Evolutionary conservation across 37 sponge, comb jelly and placozoan genomes (phyloP), one percentile per base, ranked within the genome.

Genomic region (Mnemiopsis leidyi): DNA sequence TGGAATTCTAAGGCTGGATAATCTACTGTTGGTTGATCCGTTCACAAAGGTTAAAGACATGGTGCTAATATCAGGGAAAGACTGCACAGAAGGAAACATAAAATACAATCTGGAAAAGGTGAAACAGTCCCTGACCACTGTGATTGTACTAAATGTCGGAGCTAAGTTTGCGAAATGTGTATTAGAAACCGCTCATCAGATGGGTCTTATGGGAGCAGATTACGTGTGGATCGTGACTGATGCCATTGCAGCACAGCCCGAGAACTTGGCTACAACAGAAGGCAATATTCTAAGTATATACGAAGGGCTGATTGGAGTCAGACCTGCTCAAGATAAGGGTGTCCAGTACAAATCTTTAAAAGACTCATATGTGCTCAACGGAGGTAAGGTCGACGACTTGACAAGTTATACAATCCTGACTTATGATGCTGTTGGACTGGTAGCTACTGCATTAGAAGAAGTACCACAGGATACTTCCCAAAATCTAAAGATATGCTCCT

Each of bases 251-350:
- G 7, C 75, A 29, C 25, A 71, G 5, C 30, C 30, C 3, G 21
- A 28, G 5, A 23, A n/a, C n/a, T 71, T 71, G n/a, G 75, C 75
- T 2, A 25, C 5, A 71, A 13, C 5, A 18, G 20, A 71, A 7
- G 75, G 75, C 75, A 29, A 5, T 25, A 23, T 3, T 71, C 25
- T 71, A 25, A 71, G 75, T 71, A 23, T 29, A 13, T 71, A 71
- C 75, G 75, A 71, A 25, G 75, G 75, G 20, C n/a, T 71, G n/a
- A 71, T 71, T 23, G 75, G 75, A 18, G 20, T 71, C 75, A n/a
- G n/a, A 18, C 75, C 75, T 23, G 30, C 25, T 7, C 25, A 29
- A 71, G 20, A 5, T 23, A n/a, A 28, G 20, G 25, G 30, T 71
- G n/a, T 2, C 25, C 5, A 29, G 75, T 71, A 71, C 75, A 28